phyloP scores from a whole-genome alignment of 2,797 vertebrate species.

The Sebastes steindachneri region DNA sequence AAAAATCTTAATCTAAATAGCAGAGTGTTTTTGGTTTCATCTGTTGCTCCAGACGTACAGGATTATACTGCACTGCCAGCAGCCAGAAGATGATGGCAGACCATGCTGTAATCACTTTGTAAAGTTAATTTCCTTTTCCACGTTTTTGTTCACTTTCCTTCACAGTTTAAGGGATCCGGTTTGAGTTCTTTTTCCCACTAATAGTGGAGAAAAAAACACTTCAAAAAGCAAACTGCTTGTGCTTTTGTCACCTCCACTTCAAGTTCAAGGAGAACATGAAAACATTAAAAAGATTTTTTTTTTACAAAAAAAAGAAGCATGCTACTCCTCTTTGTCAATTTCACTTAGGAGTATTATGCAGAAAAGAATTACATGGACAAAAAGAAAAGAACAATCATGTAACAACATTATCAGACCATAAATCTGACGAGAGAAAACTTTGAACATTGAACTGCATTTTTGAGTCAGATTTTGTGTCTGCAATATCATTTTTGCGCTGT shows the following conservation, averaged over 20 bases:
- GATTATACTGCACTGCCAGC: slow-evolving; percentile 51
- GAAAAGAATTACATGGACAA: background rate
- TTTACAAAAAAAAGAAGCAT: background rate
- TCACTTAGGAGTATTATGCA: background rate
- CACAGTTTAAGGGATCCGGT: slow-evolving; percentile 10
- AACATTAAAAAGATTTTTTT: background rate
- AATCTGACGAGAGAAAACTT: background rate
- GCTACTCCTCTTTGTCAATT: background rate
- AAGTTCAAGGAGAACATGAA: slow-evolving; percentile 1
- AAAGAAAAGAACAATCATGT: background rate
- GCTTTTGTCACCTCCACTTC: slow-evolving; percentile 16
- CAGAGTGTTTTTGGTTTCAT: slow-evolving; percentile 41
- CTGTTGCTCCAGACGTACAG: slow-evolving; percentile 33
- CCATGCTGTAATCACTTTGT: background rate
- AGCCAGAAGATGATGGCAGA: background rate
- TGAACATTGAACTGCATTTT: background rate
- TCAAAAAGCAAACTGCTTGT: background rate
- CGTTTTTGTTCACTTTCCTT: slow-evolving; percentile 24
- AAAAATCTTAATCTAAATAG: slow-evolving; percentile 23
- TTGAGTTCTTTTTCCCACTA: background rate
- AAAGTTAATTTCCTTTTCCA: background rate
- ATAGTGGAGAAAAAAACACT: background rate
- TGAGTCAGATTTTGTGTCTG: background rate
- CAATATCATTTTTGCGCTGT: background rate
- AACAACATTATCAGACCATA: background rate